phyloP scores from a whole-genome alignment of 2,888 invertebrate species.

The Clanis bilineata region DNA sequence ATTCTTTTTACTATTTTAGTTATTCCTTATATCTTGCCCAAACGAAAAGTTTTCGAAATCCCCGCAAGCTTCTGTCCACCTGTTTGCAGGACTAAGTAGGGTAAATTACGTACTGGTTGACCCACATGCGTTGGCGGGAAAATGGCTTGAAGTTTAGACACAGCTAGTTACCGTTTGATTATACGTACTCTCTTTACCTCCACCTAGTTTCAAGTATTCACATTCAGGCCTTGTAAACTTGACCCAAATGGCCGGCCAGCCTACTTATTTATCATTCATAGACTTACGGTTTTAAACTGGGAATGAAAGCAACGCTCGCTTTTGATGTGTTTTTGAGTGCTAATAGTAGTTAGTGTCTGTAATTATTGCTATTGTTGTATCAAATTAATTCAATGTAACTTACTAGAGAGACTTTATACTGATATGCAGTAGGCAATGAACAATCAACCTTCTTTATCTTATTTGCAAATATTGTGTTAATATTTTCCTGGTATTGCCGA shows the following conservation, averaged over 20 bases:
- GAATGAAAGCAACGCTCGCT: background rate
- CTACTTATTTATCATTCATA: slow-evolving; percentile 13
- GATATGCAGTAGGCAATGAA: no score
- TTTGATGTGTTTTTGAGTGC: background rate
- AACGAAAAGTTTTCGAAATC: background rate
- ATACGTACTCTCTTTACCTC: background rate
- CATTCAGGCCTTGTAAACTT: slow-evolving; percentile 5
- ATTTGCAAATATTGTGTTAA: no score
- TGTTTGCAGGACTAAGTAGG: background rate
- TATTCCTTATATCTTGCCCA: no score
- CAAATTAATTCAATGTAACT: no score
- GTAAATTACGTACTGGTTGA: background rate
- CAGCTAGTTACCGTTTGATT: slow-evolving; percentile 10
- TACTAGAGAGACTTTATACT: no score
- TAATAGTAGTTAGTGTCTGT: background rate
- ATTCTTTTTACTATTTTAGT: no score
- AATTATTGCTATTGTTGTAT: background rate
- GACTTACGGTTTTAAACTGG: background rate
- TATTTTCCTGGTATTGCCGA: no score
- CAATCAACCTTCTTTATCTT: no score
- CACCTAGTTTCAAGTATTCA: background rate
- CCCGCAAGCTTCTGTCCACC: background rate
- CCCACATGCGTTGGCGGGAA: background rate
- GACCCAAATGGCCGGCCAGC: background rate
- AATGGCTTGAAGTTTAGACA: background rate